Percentiles rank a stretch among this genome's conserved stretches.
phyloP scores from a whole-genome alignment of 2,888 invertebrate species.

The Plebejus melissa region DNA sequence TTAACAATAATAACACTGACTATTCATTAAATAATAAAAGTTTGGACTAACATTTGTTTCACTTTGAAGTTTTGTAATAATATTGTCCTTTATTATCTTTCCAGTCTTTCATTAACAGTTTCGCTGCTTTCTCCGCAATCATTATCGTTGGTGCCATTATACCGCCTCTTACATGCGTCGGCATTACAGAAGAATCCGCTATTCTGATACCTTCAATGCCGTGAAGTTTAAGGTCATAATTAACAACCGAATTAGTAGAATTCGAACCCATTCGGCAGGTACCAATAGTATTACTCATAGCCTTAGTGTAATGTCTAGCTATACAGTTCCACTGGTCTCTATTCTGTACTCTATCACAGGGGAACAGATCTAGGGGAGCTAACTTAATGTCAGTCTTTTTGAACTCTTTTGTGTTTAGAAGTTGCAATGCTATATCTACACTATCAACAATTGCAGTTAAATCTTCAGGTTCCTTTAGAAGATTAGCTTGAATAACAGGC shows the following conservation, averaged over 20 bases:
- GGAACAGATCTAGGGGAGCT: conserved; percentile 67
- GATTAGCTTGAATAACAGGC: conserved; percentile 67
- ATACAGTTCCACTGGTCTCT: conserved; percentile 75
- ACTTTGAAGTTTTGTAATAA: conserved; percentile 48
- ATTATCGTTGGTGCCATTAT: conserved; percentile 66
- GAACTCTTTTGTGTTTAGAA: conserved; percentile 68
- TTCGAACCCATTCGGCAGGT: conserved; percentile 72
- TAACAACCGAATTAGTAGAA: conserved; percentile 62
- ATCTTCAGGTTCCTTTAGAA: conserved; percentile 69
- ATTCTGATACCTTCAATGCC: conserved; percentile 69
- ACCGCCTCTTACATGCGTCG: conserved; percentile 64
- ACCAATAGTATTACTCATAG: conserved; percentile 67
- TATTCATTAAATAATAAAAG: not conserved
- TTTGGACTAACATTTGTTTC: conserved; percentile 23
- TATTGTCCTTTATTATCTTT: conserved; percentile 62
- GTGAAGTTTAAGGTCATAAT: conserved; percentile 62
- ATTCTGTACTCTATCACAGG: conserved; percentile 64
- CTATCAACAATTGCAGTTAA: conserved; percentile 67
- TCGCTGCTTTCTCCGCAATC: conserved; percentile 72
- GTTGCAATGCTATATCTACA: conserved; percentile 67
- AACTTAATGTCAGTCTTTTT: conserved; percentile 67
- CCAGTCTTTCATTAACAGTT: conserved; percentile 68
- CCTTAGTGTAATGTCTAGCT: conserved; percentile 70
- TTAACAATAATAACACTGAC: not conserved
- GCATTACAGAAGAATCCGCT: conserved; percentile 71